Evolutionary conservation across 2,797 vertebrate genomes (phyloP).

Genomic region (Lacerta agilis): DNA sequence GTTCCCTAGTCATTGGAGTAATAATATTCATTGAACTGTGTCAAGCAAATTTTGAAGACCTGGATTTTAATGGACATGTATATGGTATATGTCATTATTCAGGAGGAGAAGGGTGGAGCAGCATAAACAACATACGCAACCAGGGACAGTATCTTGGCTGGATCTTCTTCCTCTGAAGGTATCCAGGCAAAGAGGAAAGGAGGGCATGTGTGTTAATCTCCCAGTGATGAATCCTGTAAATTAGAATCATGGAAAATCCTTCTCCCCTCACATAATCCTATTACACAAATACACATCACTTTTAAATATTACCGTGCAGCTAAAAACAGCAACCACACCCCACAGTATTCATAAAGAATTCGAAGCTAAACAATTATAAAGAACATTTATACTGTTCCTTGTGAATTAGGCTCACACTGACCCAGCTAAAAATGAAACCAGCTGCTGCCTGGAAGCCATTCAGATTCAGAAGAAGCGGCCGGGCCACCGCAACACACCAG

Average conservation of each 20-base stretch:
- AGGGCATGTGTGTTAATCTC: neutral
- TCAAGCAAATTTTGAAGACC: slow-evolving; percentile 15
- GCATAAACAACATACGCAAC: neutral
- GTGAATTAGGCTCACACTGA: neutral
- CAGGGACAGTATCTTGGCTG: neutral
- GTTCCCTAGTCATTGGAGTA: slow-evolving; percentile 11
- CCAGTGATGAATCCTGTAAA: neutral
- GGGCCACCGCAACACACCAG: neutral
- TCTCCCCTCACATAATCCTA: neutral
- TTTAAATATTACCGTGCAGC: neutral
- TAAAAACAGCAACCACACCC: neutral
- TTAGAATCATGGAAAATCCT: neutral
- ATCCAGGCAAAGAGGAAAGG: no score
- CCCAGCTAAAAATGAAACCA: slow-evolving; percentile 12
- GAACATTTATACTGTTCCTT: neutral
- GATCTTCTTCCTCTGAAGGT: neutral
- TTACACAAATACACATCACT: neutral
- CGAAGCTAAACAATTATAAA: neutral
- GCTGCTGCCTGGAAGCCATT: neutral
- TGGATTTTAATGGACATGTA: neutral
- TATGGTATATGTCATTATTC: neutral
- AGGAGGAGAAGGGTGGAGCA: neutral
- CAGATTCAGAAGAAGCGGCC: neutral
- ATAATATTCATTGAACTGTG: neutral
- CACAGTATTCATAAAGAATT: neutral